Base-by-base conservation (phyloP, 2,888 invertebrate species). In the Drosophila nigricruria region DNA sequence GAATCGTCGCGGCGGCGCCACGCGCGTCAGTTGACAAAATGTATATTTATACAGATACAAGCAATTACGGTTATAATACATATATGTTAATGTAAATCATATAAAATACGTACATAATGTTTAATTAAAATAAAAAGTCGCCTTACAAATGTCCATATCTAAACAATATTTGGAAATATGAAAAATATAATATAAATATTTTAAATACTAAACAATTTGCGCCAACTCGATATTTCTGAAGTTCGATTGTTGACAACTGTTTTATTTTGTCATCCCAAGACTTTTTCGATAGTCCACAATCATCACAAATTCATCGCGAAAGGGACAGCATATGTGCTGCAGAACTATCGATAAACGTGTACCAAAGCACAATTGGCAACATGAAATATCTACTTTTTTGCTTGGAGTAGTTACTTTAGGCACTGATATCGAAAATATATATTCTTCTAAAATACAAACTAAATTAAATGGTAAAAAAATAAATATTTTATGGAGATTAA, bases 1-100 rank as follows among this genome's bases (percentile, higher is more conserved):
- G 20, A 32, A 50, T 34, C 50, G 50, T 20, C 32, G 32, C 9
- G 18, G 20, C 16, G 9, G 8, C 49, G 14, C 30, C 3, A 6
- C 18, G 8, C 14, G 14, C 18, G 49, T 1, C 30, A 50, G 49
- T 12, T 67, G 50, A 77, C 62, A 54, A 27, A 38, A 8, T 57
- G 62, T 68, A 63, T 12, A 78, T 53, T 56, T 53, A 42, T 43
- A 20, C 42, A 40, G 30, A 42, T 27, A 6, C 23, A 57, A 43
- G 9, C 12, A 57, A 43, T 25, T n/a, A 34, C 32, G 30, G 9
- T 18, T 45, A 23, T 57, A 32, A 43, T n/a, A 32, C 27, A 27
- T 30, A 30, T 43, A 43, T 43, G 16, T 42, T 57, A 32, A 43
- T 14, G 10, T 16, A 34, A 30, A 32, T 49, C 49, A 30, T 49